Base-by-base conservation (phyloP, 1,140 invertebrate genomes). In the Bombus terrestris region DNA sequence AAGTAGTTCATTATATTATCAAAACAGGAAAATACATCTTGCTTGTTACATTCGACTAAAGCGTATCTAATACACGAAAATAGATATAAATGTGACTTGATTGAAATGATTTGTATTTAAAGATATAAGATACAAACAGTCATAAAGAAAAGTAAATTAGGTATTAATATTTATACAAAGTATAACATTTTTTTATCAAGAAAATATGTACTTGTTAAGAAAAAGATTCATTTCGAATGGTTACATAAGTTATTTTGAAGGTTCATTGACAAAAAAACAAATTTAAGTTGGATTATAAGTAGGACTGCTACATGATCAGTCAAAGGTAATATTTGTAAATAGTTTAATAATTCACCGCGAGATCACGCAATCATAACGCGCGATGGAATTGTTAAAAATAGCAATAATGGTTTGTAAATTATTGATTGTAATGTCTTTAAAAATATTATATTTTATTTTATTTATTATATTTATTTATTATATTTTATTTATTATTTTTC, bases 371-470 rank as follows among this genome's bases (percentile, higher is more conserved):
- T 57, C 25, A 32, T 39, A 57, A 39, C 3, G 1, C 22, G 15
- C 13, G 47, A 81, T 71, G 57, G 71, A 57, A 39, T 28, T 37
- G 18, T 71, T 81, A 81, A 69, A 81, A 81, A 71, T 81, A 71
- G 28, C 6, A 79, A 13, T 35, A 28, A 68, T 10, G 22, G 15
- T n/a, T 41, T 28, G 22, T n/a, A 3, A 81, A 71, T 72, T 39
- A 28, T 71, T 25, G 28, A 9, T 41, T 72, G 39, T 32, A 25
- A 72, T 8, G 5, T 72, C 12, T n/a, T 41, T 13, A 22, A 13
- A n/a, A 59, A 76, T 57, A 37, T 72, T 6, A 41, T 77, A 41
- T 53, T 22, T 53, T 53, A 53, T 53, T 53, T 53, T 53, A 22
- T 53, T 53, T 53, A 53, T 53, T 53, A 22, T 53, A 22, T 53